Conservation (phyloP, 1,140 invertebrate species). For the Hyposmocoma kahamanoa region DNA sequence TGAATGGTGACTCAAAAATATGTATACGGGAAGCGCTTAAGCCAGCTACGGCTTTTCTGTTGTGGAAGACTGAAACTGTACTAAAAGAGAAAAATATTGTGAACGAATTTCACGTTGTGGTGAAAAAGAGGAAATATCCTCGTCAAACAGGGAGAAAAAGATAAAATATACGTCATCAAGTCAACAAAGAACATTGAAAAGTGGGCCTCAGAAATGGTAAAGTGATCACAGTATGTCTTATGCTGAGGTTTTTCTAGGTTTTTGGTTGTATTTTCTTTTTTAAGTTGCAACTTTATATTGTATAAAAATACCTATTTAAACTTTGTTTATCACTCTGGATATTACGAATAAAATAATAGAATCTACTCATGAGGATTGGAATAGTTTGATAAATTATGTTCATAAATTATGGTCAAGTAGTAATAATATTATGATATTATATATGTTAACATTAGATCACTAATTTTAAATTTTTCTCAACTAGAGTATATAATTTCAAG, state of each 20-base stretch:
- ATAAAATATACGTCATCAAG: background rate
- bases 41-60: background rate
- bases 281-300: no score
- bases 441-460: background rate
- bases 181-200: no score
- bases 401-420: background rate
- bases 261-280: no score
- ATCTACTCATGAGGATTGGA: background rate
- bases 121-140: background rate
- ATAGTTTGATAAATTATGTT: background rate
- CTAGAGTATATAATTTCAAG: background rate
- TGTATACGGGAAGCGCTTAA: background rate
- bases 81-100: background rate
- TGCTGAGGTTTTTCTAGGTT: no score
- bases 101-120: slow-evolving; percentile 1
- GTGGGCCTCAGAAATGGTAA: no score
- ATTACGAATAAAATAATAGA: no score
- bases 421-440: background rate
- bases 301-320: no score
- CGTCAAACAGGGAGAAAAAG: background rate
- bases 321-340: no score
- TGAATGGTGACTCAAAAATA: background rate
- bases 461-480: background rate
- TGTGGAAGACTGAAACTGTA: background rate
- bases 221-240: no score